Evolutionary conservation across 2,113 vertebrate species (phyloP).

Genomic region (Cnemophilus loriae): DNA sequence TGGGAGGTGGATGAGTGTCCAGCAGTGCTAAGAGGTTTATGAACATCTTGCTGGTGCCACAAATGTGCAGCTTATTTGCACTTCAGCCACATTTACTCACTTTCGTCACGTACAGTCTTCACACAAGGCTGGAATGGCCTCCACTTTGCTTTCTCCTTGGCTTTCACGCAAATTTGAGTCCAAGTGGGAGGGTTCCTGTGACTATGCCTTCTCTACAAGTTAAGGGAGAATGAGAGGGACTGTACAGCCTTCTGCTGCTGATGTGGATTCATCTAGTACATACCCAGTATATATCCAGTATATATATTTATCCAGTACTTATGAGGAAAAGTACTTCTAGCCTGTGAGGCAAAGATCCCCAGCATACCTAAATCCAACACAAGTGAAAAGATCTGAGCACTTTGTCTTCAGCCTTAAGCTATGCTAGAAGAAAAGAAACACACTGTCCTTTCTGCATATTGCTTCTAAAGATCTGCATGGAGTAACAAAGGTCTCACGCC

Average conservation of each 20-base stretch:
- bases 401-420: background rate
- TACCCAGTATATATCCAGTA: background rate
- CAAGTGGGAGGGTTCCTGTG: too few relatives aligned
- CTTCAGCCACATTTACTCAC: too few relatives aligned
- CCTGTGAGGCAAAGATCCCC: background rate
- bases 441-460: background rate
- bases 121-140: too few relatives aligned
- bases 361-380: background rate
- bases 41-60: too few relatives aligned
- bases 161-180: too few relatives aligned
- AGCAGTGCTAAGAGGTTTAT: too few relatives aligned
- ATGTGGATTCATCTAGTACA: background rate
- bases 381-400: background rate
- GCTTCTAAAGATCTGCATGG: background rate
- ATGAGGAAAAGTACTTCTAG: background rate
- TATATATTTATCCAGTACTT: background rate
- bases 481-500: background rate
- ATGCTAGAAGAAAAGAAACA: background rate
- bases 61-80: too few relatives aligned
- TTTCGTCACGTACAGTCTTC: too few relatives aligned
- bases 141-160: too few relatives aligned
- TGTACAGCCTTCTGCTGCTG: background rate
- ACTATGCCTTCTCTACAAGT: too few relatives aligned
- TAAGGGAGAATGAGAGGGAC: too few relatives aligned
- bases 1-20: too few relatives aligned